Evolutionary conservation across 2,888 invertebrate genomes (phyloP), one percentile per base, ranked within the genome.

Genomic region (Megastigmus dorsalis): DNA sequence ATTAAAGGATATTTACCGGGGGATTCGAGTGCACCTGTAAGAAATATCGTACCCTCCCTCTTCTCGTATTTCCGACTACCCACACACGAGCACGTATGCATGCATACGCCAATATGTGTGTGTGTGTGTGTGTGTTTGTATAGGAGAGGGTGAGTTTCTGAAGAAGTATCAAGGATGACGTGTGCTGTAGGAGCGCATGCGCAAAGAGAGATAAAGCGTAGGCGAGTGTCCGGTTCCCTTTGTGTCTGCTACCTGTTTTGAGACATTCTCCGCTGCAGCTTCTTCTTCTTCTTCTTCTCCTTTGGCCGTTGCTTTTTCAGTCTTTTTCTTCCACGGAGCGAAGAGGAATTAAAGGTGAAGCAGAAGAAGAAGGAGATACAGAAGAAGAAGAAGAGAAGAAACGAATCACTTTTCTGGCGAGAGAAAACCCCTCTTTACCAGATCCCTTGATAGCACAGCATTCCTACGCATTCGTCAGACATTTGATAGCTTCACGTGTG

Each of bases 181-280:
- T 18, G 36, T 54, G 33, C 36, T n/a, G n/a, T n/a, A n/a, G n/a
- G n/a, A n/a, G n/a, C n/a, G n/a, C n/a, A n/a, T n/a, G n/a, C n/a
- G n/a, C n/a, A n/a, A n/a, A 9, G 55, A 57, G 60, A 63, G 30
- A 41, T 36, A 70, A 62, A 62, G 63, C 52, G 68, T 68, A 67
- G 71, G 68, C 52, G 63, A 85, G 86, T 85, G 84, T 86, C 85
- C 86, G 85, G 84, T 86, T 86, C 83, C 85, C 84, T 84, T 86
- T 86, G 84, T 87, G 82, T 80, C 79, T 77, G 87, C 87, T 86
- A 87, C 86, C 86, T 86, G 87, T 86, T 85, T 87, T 86, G 81
- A 84, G 83, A 84, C 82, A 85, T 84, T 83, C 80, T 81, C 77
- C 78, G 80, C 79, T 65, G 65, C 62, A 74, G 41, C 67, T 75